Conservation (phyloP, 1,140 invertebrate genomes). For the Bombyx mori region ASM3026992v2 NC_085118.1:7056001-7056500, state of each 20-base stretch:
- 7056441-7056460: slow-evolving; percentile 86
- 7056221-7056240: slow-evolving; percentile 79
- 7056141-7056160: slow-evolving; percentile 70
- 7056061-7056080: slow-evolving; percentile 71
- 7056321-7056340: slow-evolving; percentile 29
- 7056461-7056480: slow-evolving; percentile 85
- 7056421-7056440: slow-evolving; percentile 90
- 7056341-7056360: slow-evolving; percentile 50
- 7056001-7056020: slow-evolving; percentile 69
- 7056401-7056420: slow-evolving; percentile 90
- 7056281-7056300: slow-evolving; percentile 42
- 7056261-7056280: slow-evolving; percentile 65
- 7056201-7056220: slow-evolving; percentile 73
- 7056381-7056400: slow-evolving; percentile 87
- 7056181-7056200: slow-evolving; percentile 85
- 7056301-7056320: slow-evolving; percentile 23
- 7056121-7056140: slow-evolving; percentile 71
- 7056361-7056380: slow-evolving; percentile 81
- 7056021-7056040: slow-evolving; percentile 83
- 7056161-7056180: slow-evolving; percentile 77
- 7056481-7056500: slow-evolving; percentile 65
- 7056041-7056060: slow-evolving; percentile 79
- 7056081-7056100: slow-evolving; percentile 73
- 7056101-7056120: slow-evolving; percentile 71
- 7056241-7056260: slow-evolving; percentile 81